Base-by-base conservation (phyloP, 1,140 invertebrate species). In the Drosophila baimaii region DNA sequence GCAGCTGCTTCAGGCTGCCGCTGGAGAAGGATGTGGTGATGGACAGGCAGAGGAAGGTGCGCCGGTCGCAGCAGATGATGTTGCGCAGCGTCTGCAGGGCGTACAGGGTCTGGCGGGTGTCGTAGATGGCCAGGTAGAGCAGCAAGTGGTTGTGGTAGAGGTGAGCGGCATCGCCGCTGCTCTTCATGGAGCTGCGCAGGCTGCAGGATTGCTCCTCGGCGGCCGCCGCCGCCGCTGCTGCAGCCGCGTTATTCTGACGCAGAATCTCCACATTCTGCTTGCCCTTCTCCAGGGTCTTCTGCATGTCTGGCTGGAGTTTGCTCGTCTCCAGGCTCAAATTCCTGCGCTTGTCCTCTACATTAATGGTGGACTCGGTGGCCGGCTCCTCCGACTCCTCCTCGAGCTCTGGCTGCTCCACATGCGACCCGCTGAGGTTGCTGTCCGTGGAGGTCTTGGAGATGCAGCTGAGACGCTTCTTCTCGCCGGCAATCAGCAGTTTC, bases 111-210 rank as follows among this genome's bases (percentile, higher is more conserved):
- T 95, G 93, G 35, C 94, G 93, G 0, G 95, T 96, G 90, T 98
- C 97, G 79, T 97, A 97, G 17, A 96, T 94, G 71, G 96, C 95
- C 69, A 95, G 94, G 79, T 98, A 98, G 0, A 98, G 93, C 19
- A 97, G 93, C 89, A 98, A 94, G 90, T 98, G 96, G 25, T 96
- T 96, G 90, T 98, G 96, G 44, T 97, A 94, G 23, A 95, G 95
- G 88, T 97, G 96, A 7, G 96, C 93, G 13, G 77, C 58, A 23
- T 90, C 81, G 37, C 59, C 78, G 47, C 57, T 77, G 68, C 90
- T 91, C 59, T 91, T 91, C 6, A 76, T 77, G 1, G 89, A 91
- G 13, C 84, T 89, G 1, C 89, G 81, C 33, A 89, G 79, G 51
- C 86, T 92, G 2, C 13, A 6, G 8, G 49, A 21, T 5, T 79